A percentile compares a stretch with the other conserved stretches of the same genome.
Evolutionary conservation across 2,113 vertebrate species (phyloP).

Genomic region (Peromyscus californicus): DNA sequence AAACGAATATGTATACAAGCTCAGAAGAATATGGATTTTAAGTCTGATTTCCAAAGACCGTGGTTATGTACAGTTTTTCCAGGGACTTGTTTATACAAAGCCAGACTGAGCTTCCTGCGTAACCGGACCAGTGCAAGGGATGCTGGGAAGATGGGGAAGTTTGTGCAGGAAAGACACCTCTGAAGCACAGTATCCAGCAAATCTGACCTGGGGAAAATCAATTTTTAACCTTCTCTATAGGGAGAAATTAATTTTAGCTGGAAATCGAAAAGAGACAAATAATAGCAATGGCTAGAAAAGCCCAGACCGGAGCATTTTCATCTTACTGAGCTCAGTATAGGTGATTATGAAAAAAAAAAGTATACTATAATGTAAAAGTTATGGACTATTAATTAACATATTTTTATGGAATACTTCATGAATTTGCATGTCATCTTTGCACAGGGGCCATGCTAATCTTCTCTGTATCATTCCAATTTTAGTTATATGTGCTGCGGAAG

Average conservation of each 20-base stretch:
- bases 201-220: not conserved
- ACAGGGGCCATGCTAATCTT: too few species aligned
- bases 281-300: not conserved
- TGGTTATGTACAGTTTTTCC: not conserved
- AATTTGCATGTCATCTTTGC: too few species aligned
- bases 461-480: too few species aligned
- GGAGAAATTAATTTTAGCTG: slow-evolving; percentile 40
- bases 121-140: not conserved
- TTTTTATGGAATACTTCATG: too few species aligned
- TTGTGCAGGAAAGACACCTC: not conserved
- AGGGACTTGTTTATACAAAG: not conserved
- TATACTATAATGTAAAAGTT: not conserved
- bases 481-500: too few species aligned
- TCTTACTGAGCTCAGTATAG: slow-evolving; percentile 35
- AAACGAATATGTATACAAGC: not conserved
- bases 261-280: slow-evolving; percentile 39
- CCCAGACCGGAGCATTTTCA: not conserved
- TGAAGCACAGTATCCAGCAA: not conserved
- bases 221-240: slow-evolving; percentile 9
- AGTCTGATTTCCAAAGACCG: slow-evolving; percentile 40
- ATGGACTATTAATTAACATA: slow-evolving; percentile 20
- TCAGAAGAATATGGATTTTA: slow-evolving; percentile 13
- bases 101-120: not conserved
- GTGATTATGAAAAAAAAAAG: not conserved
- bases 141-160: not conserved